These are phyloP conservation scores for Colletes gigas DNA, from an alignment of 1,140 invertebrate species.

Conservation along the genomic window DNA sequence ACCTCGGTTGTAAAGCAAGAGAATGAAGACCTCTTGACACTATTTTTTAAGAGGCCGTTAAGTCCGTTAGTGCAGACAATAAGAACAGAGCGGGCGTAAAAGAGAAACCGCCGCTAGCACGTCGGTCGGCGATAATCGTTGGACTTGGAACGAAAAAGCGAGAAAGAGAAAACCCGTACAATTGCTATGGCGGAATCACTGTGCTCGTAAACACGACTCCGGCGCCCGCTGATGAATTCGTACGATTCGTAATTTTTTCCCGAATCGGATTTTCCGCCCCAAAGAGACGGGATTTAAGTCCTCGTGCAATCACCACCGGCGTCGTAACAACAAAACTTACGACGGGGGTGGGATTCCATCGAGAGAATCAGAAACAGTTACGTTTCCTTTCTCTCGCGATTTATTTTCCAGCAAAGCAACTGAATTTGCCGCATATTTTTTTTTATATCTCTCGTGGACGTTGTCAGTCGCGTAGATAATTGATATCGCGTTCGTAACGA, in stretches of 20 bases:
- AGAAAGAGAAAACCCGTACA: no score
- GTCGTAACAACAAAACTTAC: no score
- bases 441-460: background rate
- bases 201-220: background rate
- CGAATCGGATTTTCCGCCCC: background rate
- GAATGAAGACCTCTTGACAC: slow-evolving; percentile 29
- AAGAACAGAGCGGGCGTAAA: background rate
- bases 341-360: no score
- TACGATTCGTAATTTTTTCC: slow-evolving; percentile 14
- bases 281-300: slow-evolving; percentile 6
- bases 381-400: no score
- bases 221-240: slow-evolving; percentile 10
- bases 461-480: background rate
- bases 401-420: no score
- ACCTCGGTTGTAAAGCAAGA: background rate
- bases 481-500: background rate
- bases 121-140: slow-evolving; percentile 1
- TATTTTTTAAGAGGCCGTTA: slow-evolving; percentile 16
- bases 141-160: background rate
- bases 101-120: no score
- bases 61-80: slow-evolving; percentile 21
- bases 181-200: no score
- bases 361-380: no score
- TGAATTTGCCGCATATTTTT: background rate
- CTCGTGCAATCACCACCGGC: no score